Evolutionary conservation across 2,888 invertebrate species (phyloP).

Genomic region (Mayetiola destructor): DNA sequence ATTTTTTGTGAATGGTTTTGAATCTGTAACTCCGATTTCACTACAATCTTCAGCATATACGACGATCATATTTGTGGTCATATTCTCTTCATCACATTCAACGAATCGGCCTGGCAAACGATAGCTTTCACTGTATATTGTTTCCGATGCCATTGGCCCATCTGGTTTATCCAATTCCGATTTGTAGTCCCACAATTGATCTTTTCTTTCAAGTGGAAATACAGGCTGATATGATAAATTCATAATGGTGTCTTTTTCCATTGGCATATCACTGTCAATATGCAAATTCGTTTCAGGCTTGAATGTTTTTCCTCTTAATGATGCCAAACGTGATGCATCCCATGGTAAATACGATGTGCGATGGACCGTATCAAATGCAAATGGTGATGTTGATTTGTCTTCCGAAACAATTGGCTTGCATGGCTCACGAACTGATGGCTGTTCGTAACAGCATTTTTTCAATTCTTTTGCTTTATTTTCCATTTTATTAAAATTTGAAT

Average conservation of each 20-base stretch:
- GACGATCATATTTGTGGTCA: neutral
- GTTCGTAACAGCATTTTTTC: neutral
- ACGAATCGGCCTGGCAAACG: neutral
- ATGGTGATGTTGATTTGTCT: neutral
- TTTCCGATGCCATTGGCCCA: neutral
- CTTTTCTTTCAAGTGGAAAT: neutral
- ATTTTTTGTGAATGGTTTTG: no score
- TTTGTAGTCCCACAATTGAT: neutral
- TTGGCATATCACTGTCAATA: neutral
- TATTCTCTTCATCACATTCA: neutral
- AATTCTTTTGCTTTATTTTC: neutral
- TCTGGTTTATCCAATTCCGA: neutral
- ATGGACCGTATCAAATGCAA: neutral
- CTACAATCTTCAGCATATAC: neutral
- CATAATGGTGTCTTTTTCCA: neutral
- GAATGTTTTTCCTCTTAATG: neutral
- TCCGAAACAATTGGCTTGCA: neutral
- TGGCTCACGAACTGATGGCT: neutral
- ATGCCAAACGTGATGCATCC: neutral
- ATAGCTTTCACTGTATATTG: neutral
- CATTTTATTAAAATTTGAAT: neutral
- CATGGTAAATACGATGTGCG: neutral
- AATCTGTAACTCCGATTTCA: no score
- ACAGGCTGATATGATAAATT: conserved; percentile 5
- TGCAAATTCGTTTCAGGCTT: neutral